Base-by-base conservation (phyloP, 2,888 invertebrate species). In the Hemicrepidius hirtus region DNA sequence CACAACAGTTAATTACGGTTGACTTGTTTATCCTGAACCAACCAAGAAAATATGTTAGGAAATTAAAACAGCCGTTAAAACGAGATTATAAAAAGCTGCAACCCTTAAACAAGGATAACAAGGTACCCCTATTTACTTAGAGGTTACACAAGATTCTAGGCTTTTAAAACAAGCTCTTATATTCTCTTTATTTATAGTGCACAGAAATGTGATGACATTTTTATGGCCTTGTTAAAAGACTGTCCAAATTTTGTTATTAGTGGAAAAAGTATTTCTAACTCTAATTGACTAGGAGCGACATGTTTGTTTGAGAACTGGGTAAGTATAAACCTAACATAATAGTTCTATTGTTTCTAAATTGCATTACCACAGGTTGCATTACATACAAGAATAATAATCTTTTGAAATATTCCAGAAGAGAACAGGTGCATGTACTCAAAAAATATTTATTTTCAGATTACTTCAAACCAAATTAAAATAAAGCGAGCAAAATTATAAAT, bases 31-130 rank as follows among this genome's bases (percentile, higher is more conserved):
- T 20, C 57, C 57, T 20, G 32, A 32, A 21, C 37, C 37, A 6
- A 57, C 57, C 40, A 57, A 21, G 53, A 57, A 32, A 57, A 18
- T 37, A 37, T 20, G 57, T 57, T 35, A 37, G 50, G 18, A 57
- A 37, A 57, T 57, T 37, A 57, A 57, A 37, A 57, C 16, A 57
- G 57, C 35, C 57, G 57, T 57, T 57, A 57, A 55, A 32, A 57
- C 4, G 18, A 37, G 57, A 37, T n/a, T 55, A 13, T 55, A 55
- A 13, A 49, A 49, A 21, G 12, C 20, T 18, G 12, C 49, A 49
- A 21, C 49, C 55, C 55, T 55, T 57, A 57, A 9, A 57, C 20
- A 24, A 44, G 16, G 18, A n/a, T n/a, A 57, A 57, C 37, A 37
- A 37, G 37, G 20, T 37, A 37, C 57, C 57, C 57, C 20, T 57